Conservation (phyloP, 2,797 vertebrate species). For the Australoheros facetus region DNA sequence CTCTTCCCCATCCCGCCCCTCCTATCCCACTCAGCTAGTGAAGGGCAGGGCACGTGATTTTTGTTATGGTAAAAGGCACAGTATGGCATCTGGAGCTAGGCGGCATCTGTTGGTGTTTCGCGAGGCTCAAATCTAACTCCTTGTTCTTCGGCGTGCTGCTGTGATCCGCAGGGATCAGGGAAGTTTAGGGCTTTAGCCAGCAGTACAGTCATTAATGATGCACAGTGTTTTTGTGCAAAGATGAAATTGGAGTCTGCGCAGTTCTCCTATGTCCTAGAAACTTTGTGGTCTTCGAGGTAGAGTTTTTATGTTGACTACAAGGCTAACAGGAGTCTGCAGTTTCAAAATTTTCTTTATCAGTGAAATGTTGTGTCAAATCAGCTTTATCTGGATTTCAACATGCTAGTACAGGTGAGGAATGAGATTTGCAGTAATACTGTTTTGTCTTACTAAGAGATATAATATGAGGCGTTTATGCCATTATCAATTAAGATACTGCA, state of each 20-base stretch:
- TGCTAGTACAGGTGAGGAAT: not conserved
- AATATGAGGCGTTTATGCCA: not conserved
- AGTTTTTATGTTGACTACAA: not conserved
- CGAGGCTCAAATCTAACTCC: slow-evolving; percentile 22
- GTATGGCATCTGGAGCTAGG: slow-evolving; percentile 63
- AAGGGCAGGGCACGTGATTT: slow-evolving; percentile 65
- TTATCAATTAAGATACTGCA: not conserved
- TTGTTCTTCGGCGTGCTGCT: slow-evolving; percentile 30
- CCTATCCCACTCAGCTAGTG: slow-evolving; percentile 9
- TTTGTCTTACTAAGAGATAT: not conserved
- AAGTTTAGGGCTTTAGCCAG: slow-evolving; percentile 26
- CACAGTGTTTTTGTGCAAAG: slow-evolving; percentile 1
- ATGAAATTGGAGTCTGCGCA: not conserved
- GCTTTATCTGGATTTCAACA: not conserved
- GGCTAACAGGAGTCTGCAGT: not conserved
- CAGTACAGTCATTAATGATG: slow-evolving; percentile 7
- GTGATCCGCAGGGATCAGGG: slow-evolving; percentile 43
- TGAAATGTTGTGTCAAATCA: not conserved
- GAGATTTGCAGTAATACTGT: not conserved
- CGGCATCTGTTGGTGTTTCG: slow-evolving; percentile 69
- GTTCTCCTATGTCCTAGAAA: not conserved
- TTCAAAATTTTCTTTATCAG: not conserved
- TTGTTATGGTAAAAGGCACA: slow-evolving; percentile 53
- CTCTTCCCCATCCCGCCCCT: not conserved
- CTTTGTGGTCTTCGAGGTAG: not conserved